These are phyloP conservation scores for Limnephilus auricula DNA, from an alignment of 2,888 invertebrate species.

Conservation along the genomic window DNA sequence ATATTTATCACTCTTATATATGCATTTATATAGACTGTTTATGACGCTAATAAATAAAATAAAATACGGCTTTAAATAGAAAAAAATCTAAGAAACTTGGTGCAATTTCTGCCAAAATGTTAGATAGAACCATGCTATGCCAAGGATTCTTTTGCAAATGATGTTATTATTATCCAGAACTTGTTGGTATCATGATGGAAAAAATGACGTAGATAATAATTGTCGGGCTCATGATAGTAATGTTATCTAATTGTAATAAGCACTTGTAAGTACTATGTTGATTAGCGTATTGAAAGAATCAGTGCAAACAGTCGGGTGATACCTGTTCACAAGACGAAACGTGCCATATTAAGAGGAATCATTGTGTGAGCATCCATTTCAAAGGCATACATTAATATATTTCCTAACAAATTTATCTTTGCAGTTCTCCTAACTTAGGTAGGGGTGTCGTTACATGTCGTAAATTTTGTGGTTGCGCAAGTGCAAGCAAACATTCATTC, in stretches of 20 bases:
- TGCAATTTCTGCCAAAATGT: no score
- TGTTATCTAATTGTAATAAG: not conserved
- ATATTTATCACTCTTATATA: no score
- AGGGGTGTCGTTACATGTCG: not conserved
- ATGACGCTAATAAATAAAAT: no score
- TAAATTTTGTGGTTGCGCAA: not conserved
- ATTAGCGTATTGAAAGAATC: not conserved
- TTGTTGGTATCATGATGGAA: not conserved
- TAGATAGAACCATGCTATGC: no score
- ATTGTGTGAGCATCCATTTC: not conserved
- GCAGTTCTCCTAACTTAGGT: no score
- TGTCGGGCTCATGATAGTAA: not conserved
- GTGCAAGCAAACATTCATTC: not conserved
- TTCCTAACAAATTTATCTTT: not conserved
- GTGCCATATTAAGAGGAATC: not conserved
- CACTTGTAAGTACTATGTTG: not conserved
- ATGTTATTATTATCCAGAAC: not conserved
- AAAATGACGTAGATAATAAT: not conserved
- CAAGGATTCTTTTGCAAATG: no score
- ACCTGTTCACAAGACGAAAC: not conserved
- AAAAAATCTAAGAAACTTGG: no score
- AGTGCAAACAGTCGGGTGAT: not conserved
- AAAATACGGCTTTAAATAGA: no score
- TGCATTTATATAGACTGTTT: no score
- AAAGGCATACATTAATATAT: not conserved